Evolutionary conservation across 1,140 invertebrate genomes (phyloP), one percentile per base, ranked within the genome.

Genomic region (Diachasma alloeum): DNA sequence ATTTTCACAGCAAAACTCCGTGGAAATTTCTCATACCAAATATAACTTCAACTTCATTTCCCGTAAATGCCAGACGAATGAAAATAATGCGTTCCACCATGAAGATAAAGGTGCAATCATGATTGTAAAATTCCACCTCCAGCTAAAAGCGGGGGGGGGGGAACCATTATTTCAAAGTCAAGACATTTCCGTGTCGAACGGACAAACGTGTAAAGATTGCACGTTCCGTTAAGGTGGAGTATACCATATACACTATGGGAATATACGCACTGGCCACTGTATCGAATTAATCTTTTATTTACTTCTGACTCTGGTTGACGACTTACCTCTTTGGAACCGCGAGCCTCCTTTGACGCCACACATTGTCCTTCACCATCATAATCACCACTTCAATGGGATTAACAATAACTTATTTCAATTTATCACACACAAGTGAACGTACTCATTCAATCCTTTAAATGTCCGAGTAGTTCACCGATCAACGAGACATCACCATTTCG

Each of bases 281-380:
- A 68, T 68, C 66, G 17, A 59, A 71, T 48, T 10, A 56, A 31
- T 37, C 24, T 26, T 26, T 48, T 31, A 31, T 31, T 31, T 59
- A 63, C 39, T 76, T 71, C 13, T 71, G 22, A 6, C 36, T 24
- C n/a, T 4, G 22, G 24, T 24, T 42, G 59, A 39, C 4, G 22
- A n/a, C 4, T 81, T 74, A 89, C 87, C 87, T 88, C 79, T 89
- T 89, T 1, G 87, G 86, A 72, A 89, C 84, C 44, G 81, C 83
- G 42, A 89, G 72, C 70, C 87, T 82, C 69, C 86, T 84, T 76
- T 87, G 87, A 67, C 86, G 82, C 83, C 86, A 86, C 72, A 83
- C 80, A 79, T 86, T 85, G 63, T 86, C 82, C 78, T 84, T 86
- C 42, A 83, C 81, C 24, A 84, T 84, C 82, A 85, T 85, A 44